A percentile compares a stretch with the other conserved stretches of the same genome.
These are phyloP conservation scores for Coilia nasus DNA, from an alignment of 2,797 vertebrate genomes.

Conservation along the genomic window DNA sequence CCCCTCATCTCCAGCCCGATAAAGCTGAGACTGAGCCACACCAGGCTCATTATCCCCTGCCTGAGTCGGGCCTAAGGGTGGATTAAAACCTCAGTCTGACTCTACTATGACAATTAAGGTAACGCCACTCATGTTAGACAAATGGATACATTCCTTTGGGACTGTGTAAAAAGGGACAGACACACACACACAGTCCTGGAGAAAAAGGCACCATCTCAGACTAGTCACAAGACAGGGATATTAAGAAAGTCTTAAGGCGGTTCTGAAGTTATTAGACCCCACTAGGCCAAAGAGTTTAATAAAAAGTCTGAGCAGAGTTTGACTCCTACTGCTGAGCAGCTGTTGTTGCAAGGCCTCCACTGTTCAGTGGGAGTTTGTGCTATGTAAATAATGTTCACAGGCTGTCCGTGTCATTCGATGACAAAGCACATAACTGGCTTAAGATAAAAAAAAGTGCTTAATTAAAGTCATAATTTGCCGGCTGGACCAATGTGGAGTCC, in stretches of 20 bases:
- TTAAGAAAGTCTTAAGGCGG: neutral
- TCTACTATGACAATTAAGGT: neutral
- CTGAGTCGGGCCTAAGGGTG: neutral
- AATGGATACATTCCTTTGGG: neutral
- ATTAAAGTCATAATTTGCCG: neutral
- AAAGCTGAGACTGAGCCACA: neutral
- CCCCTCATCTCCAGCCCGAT: neutral
- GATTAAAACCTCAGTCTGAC: neutral
- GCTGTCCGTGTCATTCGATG: neutral
- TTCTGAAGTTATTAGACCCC: conserved; percentile 12
- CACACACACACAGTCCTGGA: neutral
- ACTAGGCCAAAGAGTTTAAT: neutral
- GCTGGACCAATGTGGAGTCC: neutral
- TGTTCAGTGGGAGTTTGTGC: neutral
- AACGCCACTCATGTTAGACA: neutral
- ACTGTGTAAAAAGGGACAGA: neutral
- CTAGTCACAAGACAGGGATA: neutral
- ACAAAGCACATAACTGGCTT: conserved; percentile 15
- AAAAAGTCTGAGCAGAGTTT: neutral
- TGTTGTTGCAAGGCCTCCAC: neutral
- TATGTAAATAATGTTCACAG: neutral
- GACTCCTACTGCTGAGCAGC: conserved; percentile 9
- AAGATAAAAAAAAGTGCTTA: neutral
- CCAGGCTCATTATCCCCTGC: neutral
- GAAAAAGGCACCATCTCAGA: neutral